Evolutionary conservation across 2,888 invertebrate species (phyloP).

Genomic region (Ophion costatus): DNA sequence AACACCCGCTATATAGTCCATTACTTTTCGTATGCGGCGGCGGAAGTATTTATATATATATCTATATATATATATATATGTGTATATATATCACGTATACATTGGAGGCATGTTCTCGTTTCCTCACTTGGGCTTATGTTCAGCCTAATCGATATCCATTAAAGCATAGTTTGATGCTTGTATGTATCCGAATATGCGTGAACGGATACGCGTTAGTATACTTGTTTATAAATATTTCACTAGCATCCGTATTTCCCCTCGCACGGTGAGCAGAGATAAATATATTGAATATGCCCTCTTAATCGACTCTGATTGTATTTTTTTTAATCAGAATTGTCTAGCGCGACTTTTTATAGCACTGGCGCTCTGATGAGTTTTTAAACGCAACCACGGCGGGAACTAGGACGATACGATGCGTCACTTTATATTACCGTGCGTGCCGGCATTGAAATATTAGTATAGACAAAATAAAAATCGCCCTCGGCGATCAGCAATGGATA

Average conservation of each 20-base stretch:
- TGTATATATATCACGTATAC: not conserved
- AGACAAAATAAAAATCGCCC: not conserved
- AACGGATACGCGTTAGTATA: not conserved
- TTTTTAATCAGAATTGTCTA: constrained; percentile 13
- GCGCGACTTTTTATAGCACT: not conserved
- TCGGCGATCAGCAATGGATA: not conserved
- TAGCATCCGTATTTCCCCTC: constrained; percentile 14
- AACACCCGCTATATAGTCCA: constrained; percentile 12
- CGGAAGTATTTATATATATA: not conserved
- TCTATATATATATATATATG: not conserved
- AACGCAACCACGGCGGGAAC: constrained; percentile 7
- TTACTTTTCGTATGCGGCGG: not conserved
- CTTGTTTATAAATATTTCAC: constrained; percentile 11
- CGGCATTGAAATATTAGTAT: not conserved
- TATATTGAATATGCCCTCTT: constrained; percentile 20
- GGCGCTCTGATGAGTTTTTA: constrained; percentile 35
- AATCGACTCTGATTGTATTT: constrained; percentile 13
- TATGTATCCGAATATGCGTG: not conserved
- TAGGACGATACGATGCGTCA: constrained; percentile 7
- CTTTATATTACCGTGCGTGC: constrained; percentile 3
- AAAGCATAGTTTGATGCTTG: constrained; percentile 4
- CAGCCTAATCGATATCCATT: constrained; percentile 39
- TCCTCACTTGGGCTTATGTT: not conserved
- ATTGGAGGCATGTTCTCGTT: not conserved
- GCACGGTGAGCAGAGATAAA: constrained; percentile 1